Evolutionary conservation across 2,888 invertebrate species (phyloP).

Genomic region (Brachyptera putata): DNA sequence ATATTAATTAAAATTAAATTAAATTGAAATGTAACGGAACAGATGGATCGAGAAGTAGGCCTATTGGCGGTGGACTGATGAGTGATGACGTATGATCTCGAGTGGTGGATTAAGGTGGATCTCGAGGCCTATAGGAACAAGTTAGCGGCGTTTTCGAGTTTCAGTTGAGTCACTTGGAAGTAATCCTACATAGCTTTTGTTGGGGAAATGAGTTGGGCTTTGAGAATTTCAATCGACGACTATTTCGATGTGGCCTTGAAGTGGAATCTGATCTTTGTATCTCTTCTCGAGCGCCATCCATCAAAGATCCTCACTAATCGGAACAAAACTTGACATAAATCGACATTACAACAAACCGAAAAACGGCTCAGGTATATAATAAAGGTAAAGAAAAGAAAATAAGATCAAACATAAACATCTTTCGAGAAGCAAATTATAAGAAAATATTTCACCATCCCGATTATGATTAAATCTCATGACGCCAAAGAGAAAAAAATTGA

Average conservation of each 20-base stretch:
- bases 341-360: slow-evolving; percentile 6
- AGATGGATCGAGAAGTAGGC: no score
- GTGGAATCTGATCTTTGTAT: not conserved
- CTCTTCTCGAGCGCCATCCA: slow-evolving; percentile 10
- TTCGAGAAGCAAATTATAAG: not conserved
- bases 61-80: no score
- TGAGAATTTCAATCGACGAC: not conserved
- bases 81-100: no score
- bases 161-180: slow-evolving; percentile 24
- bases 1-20: no score
- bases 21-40: no score
- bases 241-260: not conserved
- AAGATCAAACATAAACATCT: no score
- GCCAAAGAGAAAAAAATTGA: no score
- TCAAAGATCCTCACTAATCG: slow-evolving; percentile 3
- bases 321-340: slow-evolving; percentile 12
- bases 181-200: slow-evolving; percentile 25
- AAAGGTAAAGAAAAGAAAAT: not conserved
- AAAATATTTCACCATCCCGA: not conserved
- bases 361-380: not conserved
- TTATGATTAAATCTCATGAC: no score
- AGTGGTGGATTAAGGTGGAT: no score
- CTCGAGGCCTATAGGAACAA: no score
- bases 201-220: slow-evolving; percentile 7
- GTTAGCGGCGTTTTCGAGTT: not conserved